Evolutionary conservation across 1,140 invertebrate genomes (phyloP).

Genomic region (Hyposmocoma kahamanoa): DNA sequence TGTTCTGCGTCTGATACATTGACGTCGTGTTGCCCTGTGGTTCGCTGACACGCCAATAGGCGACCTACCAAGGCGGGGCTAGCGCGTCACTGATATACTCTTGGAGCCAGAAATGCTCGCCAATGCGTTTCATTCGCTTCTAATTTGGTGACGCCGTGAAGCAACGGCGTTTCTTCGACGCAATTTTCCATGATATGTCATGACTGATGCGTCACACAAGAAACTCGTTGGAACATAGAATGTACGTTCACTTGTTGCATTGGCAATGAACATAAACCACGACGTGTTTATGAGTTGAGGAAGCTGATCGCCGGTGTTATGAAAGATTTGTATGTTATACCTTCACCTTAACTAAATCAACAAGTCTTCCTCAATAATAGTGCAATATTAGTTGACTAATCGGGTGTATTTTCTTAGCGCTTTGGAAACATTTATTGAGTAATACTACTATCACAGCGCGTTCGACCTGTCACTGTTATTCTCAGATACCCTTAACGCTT

Average conservation of each 20-base stretch:
- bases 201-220: conserved; percentile 16
- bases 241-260: not conserved
- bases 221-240: not conserved
- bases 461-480: no score
- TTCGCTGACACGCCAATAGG: conserved; percentile 28
- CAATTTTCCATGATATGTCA: no score
- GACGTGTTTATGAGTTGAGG: not conserved
- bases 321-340: not conserved
- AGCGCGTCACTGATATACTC: conserved; percentile 48
- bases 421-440: no score
- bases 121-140: conserved; percentile 35
- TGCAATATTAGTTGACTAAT: no score
- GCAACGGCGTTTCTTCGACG: conserved; percentile 17
- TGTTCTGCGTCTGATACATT: conserved; percentile 31
- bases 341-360: no score
- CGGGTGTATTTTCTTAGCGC: no score
- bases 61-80: conserved; percentile 37
- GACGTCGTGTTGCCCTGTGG: conserved; percentile 33
- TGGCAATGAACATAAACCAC: not conserved
- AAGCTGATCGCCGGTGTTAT: not conserved
- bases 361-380: no score
- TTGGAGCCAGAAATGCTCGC: conserved; percentile 18
- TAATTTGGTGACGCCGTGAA: conserved; percentile 60
- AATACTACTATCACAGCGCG: no score
- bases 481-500: no score